These are phyloP conservation scores for Hepsetus odoe DNA, from an alignment of 2,113 vertebrate genomes.

Conservation along the genomic window DNA sequence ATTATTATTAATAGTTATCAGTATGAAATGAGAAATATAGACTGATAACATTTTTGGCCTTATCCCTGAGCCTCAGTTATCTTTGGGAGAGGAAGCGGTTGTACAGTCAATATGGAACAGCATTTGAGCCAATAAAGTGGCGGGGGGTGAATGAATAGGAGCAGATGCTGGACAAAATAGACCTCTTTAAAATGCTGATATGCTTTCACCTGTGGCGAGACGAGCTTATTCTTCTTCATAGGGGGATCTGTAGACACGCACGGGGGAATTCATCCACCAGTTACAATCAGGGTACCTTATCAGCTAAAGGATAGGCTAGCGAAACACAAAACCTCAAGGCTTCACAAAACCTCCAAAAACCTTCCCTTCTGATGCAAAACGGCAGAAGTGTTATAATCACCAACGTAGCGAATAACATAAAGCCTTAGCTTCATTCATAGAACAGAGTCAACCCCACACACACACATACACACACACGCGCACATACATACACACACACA, in stretches of 20 bases:
- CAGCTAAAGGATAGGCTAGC: slow-evolving; percentile 13
- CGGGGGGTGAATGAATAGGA: slow-evolving; percentile 22
- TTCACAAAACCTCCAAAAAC: neutral
- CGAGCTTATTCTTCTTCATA: slow-evolving; percentile 43
- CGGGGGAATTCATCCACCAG: slow-evolving; percentile 27
- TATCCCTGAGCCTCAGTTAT: too few species aligned
- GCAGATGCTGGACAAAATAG: slow-evolving; percentile 48
- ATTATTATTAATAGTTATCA: too few species aligned
- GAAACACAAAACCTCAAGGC: slow-evolving; percentile 19
- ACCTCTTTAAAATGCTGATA: slow-evolving; percentile 54
- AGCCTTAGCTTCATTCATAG: neutral
- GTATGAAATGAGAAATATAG: too few species aligned
- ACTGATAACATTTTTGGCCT: too few species aligned
- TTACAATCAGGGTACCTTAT: slow-evolving; percentile 41
- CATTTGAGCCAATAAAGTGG: slow-evolving; percentile 52
- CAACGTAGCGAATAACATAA: slow-evolving; percentile 30
- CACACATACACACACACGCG: neutral
- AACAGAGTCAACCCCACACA: neutral
- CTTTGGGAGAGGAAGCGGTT: slow-evolving; percentile 34
- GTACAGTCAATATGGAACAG: slow-evolving; percentile 32
- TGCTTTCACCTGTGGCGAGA: slow-evolving; percentile 41
- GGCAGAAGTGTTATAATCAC: slow-evolving; percentile 32
- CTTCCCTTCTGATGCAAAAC: slow-evolving; percentile 18
- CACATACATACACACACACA: neutral
- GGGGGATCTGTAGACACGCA: slow-evolving; percentile 20